These are phyloP conservation scores for Mastomys coucha DNA, from an alignment of 2,113 vertebrate species.

Conservation along the genomic window DNA sequence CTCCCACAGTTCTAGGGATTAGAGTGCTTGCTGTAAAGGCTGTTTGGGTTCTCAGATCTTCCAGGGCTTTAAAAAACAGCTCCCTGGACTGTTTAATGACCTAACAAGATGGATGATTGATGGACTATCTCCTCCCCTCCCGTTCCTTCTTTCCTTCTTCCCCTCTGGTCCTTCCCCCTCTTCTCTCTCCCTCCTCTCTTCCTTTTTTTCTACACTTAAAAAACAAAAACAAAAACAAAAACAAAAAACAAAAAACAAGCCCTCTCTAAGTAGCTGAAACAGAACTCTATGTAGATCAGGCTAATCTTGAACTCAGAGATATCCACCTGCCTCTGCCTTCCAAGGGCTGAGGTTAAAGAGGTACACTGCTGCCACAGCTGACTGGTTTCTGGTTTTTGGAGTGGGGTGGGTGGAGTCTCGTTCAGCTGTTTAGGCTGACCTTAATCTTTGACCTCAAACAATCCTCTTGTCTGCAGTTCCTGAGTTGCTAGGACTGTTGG, in stretches of 20 bases:
- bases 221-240: background rate
- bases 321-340: background rate
- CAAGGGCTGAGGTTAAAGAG: background rate
- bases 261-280: background rate
- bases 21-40: background rate
- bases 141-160: background rate
- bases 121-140: background rate
- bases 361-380: background rate
- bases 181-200: too few relatives aligned
- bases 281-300: background rate
- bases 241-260: background rate
- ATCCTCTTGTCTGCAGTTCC: background rate
- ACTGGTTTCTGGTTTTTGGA: background rate
- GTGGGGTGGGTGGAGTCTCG: background rate
- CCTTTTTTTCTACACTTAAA: background rate
- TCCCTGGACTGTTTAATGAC: background rate
- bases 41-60: background rate
- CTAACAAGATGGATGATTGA: background rate
- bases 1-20: background rate
- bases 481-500: background rate
- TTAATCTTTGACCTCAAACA: background rate
- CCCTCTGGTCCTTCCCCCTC: too few relatives aligned
- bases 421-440: background rate
- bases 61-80: background rate
- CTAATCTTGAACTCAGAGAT: background rate